These are phyloP conservation scores for Penaeus vannamei DNA, from an alignment of 1,140 invertebrate species.

Conservation along the genomic window DNA sequence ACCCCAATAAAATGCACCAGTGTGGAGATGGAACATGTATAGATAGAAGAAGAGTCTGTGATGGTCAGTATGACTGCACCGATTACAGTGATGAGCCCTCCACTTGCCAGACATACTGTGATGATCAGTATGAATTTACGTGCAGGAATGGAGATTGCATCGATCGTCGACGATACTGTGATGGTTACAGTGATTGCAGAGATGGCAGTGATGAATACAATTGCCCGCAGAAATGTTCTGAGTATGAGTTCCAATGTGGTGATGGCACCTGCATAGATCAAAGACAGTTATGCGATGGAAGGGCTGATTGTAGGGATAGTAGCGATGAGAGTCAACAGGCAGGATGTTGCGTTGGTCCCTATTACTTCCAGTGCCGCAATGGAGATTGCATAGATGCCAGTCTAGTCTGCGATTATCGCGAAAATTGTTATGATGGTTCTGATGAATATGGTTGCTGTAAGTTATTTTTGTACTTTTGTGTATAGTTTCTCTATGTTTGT, in stretches of 20 bases:
- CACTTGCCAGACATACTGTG: conserved; percentile 56
- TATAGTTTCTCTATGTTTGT: too few relatives aligned
- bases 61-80: conserved; percentile 71
- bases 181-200: conserved; percentile 65
- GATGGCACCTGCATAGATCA: conserved; percentile 69
- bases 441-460: conserved; percentile 81
- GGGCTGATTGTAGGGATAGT: conserved; percentile 69
- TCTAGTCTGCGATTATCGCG: conserved; percentile 67
- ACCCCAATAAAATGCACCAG: conserved; percentile 68
- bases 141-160: conserved; percentile 64
- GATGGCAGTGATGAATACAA: conserved; percentile 68
- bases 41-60: conserved; percentile 70
- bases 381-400: conserved; percentile 72
- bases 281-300: conserved; percentile 69
- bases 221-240: conserved; percentile 45
- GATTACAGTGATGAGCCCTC: conserved; percentile 73
- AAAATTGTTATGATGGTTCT: conserved; percentile 81
- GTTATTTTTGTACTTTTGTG: conserved; percentile 35
- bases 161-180: conserved; percentile 53
- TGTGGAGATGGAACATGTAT: conserved; percentile 72
- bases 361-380: conserved; percentile 75
- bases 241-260: conserved; percentile 70
- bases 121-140: conserved; percentile 31
- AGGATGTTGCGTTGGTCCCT: conserved; percentile 55
- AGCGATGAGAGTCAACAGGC: conserved; percentile 70